phyloP scores from a whole-genome alignment of 2,797 vertebrate genomes.

The Menidia menidia region DNA sequence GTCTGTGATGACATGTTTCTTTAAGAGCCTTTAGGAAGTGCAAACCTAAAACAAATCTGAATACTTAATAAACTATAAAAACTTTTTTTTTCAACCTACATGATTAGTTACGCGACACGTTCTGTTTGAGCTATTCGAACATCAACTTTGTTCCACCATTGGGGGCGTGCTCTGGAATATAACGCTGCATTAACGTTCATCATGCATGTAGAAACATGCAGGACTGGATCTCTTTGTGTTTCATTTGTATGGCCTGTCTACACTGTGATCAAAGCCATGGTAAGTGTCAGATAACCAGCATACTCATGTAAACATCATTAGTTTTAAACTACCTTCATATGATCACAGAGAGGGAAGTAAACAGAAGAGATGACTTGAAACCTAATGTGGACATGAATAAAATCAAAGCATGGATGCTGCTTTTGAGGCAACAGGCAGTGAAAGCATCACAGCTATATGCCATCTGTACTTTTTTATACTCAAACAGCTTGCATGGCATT shows the following conservation, averaged over 20 bases:
- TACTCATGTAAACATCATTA: neutral
- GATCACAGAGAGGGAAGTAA: neutral
- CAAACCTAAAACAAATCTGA: no score
- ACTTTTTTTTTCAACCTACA: no score
- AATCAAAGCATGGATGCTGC: neutral
- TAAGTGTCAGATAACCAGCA: neutral
- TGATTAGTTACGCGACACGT: no score
- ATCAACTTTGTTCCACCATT: neutral
- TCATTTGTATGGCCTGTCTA: neutral
- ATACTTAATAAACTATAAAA: no score
- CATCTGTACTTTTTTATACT: constrained; percentile 18
- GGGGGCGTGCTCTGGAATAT: neutral
- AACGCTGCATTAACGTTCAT: neutral
- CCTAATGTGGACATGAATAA: neutral
- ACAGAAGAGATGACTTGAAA: no score
- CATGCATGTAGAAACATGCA: neutral
- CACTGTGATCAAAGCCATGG: neutral
- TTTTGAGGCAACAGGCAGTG: neutral
- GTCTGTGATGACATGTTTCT: no score
- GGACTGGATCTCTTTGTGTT: neutral
- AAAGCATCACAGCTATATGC: neutral
- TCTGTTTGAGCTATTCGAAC: no score
- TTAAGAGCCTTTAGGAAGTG: no score
- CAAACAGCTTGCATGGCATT: neutral
- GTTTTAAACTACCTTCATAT: no score